phyloP scores from a whole-genome alignment of 2,888 invertebrate genomes.

The Parnassius orleans region DNA sequence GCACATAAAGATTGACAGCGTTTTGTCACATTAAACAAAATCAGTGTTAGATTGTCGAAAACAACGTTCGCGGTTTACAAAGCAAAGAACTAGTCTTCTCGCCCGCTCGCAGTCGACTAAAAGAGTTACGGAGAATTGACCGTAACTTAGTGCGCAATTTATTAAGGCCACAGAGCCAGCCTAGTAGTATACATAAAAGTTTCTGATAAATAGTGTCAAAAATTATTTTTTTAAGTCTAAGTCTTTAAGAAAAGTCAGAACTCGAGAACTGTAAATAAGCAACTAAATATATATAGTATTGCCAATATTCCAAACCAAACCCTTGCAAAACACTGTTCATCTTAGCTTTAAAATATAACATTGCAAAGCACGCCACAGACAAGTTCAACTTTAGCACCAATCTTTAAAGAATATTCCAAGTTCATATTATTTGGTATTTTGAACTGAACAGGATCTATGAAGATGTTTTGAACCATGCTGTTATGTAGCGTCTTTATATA shows the following conservation, averaged over 20 bases:
- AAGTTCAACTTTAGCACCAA: conserved; percentile 86
- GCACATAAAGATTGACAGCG: too few species aligned
- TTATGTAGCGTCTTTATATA: conserved; percentile 74
- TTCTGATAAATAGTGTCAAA: too few species aligned
- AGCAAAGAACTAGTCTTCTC: too few species aligned
- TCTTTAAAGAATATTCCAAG: conserved; percentile 91
- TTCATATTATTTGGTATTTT: conserved; percentile 90
- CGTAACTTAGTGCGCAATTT: too few species aligned
- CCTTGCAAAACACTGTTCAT: conserved; percentile 90
- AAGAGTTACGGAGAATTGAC: too few species aligned
- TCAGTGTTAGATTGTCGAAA: too few species aligned
- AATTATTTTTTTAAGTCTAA: too few species aligned
- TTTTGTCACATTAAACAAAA: too few species aligned
- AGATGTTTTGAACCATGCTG: conserved; percentile 83
- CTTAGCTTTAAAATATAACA: conserved; percentile 93
- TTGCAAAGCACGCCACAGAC: conserved; percentile 96
- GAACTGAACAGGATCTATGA: conserved; percentile 93
- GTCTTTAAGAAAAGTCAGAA: conserved; percentile 95
- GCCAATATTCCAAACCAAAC: conserved; percentile 98
- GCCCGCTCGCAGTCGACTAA: too few species aligned
- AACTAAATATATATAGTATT: conserved; percentile 92
- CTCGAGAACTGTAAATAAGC: conserved; percentile 88
- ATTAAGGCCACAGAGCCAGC: too few species aligned
- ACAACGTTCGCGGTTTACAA: too few species aligned
- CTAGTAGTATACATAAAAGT: too few species aligned